A percentile compares a stretch with the other conserved stretches of the same genome.
phyloP scores from a whole-genome alignment of 2,888 invertebrate genomes.

The Polydrusus cervinus region DNA sequence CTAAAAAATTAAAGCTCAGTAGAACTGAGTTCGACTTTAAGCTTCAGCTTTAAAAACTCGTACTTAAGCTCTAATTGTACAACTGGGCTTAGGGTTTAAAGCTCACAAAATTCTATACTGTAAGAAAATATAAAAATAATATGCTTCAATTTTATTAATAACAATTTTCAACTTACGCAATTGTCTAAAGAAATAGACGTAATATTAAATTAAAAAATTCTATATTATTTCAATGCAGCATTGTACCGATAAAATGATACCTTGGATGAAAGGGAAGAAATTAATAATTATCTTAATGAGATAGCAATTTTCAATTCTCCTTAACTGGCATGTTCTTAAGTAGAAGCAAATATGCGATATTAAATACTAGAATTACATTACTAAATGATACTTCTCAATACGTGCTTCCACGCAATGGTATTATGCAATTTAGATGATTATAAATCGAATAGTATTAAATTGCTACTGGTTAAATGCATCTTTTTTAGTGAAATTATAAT shows the following conservation, averaged over 20 bases:
- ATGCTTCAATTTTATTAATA: too few relatives aligned
- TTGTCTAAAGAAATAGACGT: not conserved
- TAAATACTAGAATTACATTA: conserved; percentile 22
- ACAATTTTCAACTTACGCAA: too few relatives aligned
- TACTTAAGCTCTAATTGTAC: too few relatives aligned
- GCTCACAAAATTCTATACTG: too few relatives aligned
- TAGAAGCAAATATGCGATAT: conserved; percentile 15
- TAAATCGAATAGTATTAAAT: conserved; percentile 34
- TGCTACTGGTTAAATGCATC: conserved; percentile 40
- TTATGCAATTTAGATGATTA: conserved; percentile 40
- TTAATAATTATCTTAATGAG: not conserved
- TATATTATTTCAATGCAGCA: not conserved
- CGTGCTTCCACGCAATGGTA: conserved; percentile 31
- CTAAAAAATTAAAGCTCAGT: too few relatives aligned
- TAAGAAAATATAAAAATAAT: too few relatives aligned
- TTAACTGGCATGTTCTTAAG: conserved; percentile 16
- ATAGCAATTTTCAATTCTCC: conserved; percentile 10
- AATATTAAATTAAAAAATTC: not conserved
- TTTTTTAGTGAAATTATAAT: conserved; percentile 6
- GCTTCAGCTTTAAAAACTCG: too few relatives aligned
- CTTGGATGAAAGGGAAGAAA: conserved; percentile 4
- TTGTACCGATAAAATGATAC: not conserved
- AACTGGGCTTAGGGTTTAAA: too few relatives aligned
- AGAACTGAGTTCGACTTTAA: too few relatives aligned
- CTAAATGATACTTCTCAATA: conserved; percentile 39